Base-by-base conservation (phyloP, 2,888 invertebrate genomes). In the Molanna angustata region DNA sequence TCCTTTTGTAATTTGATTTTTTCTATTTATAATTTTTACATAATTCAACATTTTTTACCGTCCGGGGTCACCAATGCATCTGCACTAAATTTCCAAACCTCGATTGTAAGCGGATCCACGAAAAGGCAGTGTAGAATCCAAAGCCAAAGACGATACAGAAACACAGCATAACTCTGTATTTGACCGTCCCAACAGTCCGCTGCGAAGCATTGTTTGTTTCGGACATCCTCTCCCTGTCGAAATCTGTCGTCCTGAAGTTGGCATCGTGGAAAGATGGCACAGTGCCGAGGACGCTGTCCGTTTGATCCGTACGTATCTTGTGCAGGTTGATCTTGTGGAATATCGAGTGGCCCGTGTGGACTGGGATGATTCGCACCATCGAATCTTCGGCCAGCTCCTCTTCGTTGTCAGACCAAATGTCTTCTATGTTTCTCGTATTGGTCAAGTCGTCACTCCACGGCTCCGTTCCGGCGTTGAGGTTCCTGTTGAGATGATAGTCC, bases 381-480 rank as follows among this genome's bases (percentile, higher is more conserved):
- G 59, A 56, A 13, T 56, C 56, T 44, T 56, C 56, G 1, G 56
- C 43, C 14, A 52, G 31, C 32, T 59, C 59, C n/a, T 56, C 54
- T 27, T 56, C 54, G 13, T 16, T 33, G 27, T 56, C 56, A 3
- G 50, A 43, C 56, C 56, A 56, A 16, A 56, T 42, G 19, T 49
- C 52, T 6, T 56, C 56, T 18, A 56, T n/a, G 18, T 42, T 47
- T 31, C 35, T 52, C n/a, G 39, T 21, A 11, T 43, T 20, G 11
- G 47, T 33, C 39, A 35, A 21, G n/a, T 51, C 51, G 11, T 31
- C 44, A 14, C 16, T 39, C 17, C 22, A 27, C 7, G n/a, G 20
- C 20, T 53, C 52, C 3, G 14, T 17, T 44, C 21, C 39, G 6
- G 31, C 2, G 3, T 48, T 48, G 4, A 39, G 11, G 21, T 44